Conservation (phyloP, 2,888 invertebrate genomes). For the Busseola fusca region DNA sequence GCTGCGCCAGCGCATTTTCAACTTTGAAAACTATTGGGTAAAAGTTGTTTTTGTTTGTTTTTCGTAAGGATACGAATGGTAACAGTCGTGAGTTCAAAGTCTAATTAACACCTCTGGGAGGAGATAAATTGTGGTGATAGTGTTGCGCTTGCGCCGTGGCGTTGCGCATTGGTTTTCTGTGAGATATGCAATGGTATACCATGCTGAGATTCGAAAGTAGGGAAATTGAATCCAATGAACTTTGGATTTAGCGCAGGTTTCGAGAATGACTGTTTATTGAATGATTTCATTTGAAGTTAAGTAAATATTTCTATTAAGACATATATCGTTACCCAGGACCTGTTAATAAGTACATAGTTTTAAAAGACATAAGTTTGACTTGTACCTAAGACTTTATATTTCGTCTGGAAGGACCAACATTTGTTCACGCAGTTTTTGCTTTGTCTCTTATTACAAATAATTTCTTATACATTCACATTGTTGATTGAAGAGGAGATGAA, state of each 20-base stretch:
- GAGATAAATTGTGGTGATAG: conserved; percentile 87
- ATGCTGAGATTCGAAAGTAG: conserved; percentile 57
- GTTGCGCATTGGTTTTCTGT: conserved; percentile 71
- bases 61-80: conserved; percentile 68
- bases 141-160: conserved; percentile 72
- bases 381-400: background rate
- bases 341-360: background rate
- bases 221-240: conserved; percentile 54
- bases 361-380: background rate
- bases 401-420: background rate
- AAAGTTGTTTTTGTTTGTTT: conserved; percentile 53
- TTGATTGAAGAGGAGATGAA: no score
- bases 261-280: background rate
- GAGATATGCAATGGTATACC: conserved; percentile 65
- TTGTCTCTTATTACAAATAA: background rate
- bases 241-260: conserved; percentile 34
- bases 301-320: background rate
- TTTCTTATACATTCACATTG: no score
- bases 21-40: conserved; percentile 48
- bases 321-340: background rate
- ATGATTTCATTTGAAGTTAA: background rate
- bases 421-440: background rate
- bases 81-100: conserved; percentile 86
- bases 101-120: conserved; percentile 87
- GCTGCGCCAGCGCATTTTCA: conserved; percentile 47